These are phyloP conservation scores for Chitala chitala DNA, from an alignment of 2,113 vertebrate species.

Conservation along the genomic window DNA sequence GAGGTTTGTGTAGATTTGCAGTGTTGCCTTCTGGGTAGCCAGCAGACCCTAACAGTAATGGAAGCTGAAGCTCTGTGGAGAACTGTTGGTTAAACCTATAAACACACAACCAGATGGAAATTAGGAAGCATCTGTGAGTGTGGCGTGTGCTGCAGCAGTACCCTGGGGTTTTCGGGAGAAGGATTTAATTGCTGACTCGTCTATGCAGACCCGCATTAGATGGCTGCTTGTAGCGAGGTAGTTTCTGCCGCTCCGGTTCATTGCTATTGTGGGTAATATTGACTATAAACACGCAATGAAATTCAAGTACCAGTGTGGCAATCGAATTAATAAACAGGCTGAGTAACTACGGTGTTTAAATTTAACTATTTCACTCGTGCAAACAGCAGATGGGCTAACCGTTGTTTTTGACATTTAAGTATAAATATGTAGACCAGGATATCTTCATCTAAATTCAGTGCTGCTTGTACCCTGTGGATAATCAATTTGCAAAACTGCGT, in stretches of 20 bases:
- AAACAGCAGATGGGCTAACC: background rate
- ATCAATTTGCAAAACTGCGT: slow-evolving; percentile 27
- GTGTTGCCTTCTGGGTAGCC: too few species aligned
- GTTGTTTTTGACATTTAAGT: background rate
- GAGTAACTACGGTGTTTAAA: background rate
- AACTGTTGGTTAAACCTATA: background rate
- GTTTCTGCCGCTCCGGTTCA: background rate
- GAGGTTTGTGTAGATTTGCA: background rate
- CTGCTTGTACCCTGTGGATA: slow-evolving; percentile 31
- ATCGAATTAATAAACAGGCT: background rate
- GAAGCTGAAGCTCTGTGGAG: background rate
- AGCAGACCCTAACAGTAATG: background rate
- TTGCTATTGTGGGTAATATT: too few species aligned
- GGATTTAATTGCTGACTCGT: background rate
- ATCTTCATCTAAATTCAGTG: slow-evolving; percentile 22
- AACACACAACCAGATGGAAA: background rate
- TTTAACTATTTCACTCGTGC: background rate
- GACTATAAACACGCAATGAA: background rate
- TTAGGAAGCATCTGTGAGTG: background rate
- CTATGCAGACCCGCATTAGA: background rate
- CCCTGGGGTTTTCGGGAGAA: background rate
- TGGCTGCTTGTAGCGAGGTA: background rate
- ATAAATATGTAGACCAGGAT: slow-evolving; percentile 6
- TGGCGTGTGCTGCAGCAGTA: background rate
- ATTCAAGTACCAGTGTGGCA: background rate